A percentile compares a stretch with the other conserved stretches of the same genome.
Conservation (phyloP, 2,797 vertebrate genomes). For the Nannoperca obscura region DNA sequence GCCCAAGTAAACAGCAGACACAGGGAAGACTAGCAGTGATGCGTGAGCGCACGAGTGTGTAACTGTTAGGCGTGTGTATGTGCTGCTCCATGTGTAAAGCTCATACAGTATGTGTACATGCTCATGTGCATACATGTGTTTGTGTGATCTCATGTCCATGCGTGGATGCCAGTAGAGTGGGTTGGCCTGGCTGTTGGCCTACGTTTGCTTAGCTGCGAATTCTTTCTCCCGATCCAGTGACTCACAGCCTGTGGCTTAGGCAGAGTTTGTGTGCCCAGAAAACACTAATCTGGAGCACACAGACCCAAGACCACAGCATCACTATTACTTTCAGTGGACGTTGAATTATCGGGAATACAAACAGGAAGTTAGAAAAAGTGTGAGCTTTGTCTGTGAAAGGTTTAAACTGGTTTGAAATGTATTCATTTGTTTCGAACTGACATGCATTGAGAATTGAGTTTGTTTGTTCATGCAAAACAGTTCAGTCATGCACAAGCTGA, state of each 20-base stretch:
- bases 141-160: conserved; percentile 61
- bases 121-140: conserved; percentile 17
- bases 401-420: not conserved
- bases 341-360: conserved; percentile 12
- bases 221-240: conserved; percentile 77
- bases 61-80: conserved; percentile 19
- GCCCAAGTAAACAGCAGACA: conserved; percentile 12
- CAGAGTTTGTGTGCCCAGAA: conserved; percentile 67
- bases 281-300: conserved; percentile 63
- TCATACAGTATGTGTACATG: conserved; percentile 30
- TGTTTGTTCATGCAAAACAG: conserved; percentile 2
- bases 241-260: conserved; percentile 74
- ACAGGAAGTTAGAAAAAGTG: not conserved
- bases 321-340: conserved; percentile 29
- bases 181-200: conserved; percentile 70
- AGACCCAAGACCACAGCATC: conserved; percentile 42
- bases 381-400: not conserved
- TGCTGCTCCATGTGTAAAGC: conserved; percentile 30
- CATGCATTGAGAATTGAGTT: no score
- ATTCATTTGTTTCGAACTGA: not conserved
- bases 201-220: conserved; percentile 81
- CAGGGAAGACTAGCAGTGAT: conserved; percentile 10
- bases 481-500: not conserved
- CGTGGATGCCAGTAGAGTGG: conserved; percentile 69
- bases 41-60: conserved; percentile 4